phyloP scores from a whole-genome alignment of 2,888 invertebrate species.

The Meandrusa payeni region DNA sequence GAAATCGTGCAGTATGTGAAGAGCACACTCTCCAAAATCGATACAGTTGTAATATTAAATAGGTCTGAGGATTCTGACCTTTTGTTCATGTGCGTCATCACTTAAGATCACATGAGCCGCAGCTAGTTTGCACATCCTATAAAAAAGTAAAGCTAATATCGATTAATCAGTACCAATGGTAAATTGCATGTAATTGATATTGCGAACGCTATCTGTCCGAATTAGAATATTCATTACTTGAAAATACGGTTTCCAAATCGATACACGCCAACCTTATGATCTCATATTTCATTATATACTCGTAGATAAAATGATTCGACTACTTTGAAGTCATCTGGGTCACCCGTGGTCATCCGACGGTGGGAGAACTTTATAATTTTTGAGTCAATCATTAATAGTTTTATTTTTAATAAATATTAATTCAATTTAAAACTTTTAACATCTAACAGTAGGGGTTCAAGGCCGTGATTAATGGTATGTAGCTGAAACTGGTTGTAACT shows the following conservation, averaged over 20 bases:
- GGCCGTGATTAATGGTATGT: constrained; percentile 6
- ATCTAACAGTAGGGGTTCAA: constrained; percentile 12
- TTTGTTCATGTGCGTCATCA: too few relatives aligned
- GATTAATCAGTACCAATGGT: constrained; percentile 20
- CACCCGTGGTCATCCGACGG: constrained; percentile 7
- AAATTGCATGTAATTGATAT: constrained; percentile 22
- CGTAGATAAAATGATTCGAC: constrained; percentile 22
- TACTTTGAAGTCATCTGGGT: constrained; percentile 21
- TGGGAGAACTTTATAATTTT: constrained; percentile 20
- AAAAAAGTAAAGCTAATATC: neutral
- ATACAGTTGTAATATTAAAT: too few relatives aligned
- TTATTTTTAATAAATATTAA: constrained; percentile 12
- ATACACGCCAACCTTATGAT: constrained; percentile 15
- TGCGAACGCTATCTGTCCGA: constrained; percentile 16
- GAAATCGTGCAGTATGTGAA: too few relatives aligned
- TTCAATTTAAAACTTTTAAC: constrained; percentile 11
- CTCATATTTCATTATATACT: constrained; percentile 13
- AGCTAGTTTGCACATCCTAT: too few relatives aligned
- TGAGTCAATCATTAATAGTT: constrained; percentile 18
- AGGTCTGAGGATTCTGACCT: too few relatives aligned
- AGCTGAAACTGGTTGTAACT: too few relatives aligned
- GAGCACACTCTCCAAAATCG: too few relatives aligned
- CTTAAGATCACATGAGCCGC: too few relatives aligned
- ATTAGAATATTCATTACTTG: constrained; percentile 25
- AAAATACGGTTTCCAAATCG: constrained; percentile 18